Evolutionary conservation across 2,113 vertebrate genomes (phyloP).

Genomic region (Xiphophorus maculatus): DNA sequence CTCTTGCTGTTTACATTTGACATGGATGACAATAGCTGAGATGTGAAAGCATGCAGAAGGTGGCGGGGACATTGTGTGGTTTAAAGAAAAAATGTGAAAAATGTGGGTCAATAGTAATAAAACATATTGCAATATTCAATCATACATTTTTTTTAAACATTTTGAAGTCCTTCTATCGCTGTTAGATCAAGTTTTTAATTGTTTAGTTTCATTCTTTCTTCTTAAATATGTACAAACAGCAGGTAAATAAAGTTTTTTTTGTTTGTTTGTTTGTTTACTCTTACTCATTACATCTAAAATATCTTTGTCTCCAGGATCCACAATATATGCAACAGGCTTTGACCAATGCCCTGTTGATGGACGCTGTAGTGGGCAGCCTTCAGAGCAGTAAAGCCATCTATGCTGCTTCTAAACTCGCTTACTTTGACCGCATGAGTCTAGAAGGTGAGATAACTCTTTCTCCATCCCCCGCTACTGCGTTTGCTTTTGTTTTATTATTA

Average conservation of each 20-base stretch:
- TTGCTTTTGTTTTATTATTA: not conserved
- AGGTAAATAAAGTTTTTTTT: not conserved
- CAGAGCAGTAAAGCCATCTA: conserved; percentile 88
- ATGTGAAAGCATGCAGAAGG: no score
- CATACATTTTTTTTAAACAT: no score
- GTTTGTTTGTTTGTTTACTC: not conserved
- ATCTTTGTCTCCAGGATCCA: conserved; percentile 84
- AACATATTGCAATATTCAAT: no score
- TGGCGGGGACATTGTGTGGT: no score
- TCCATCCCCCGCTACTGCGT: not conserved
- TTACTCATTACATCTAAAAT: not conserved
- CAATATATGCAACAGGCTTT: conserved; percentile 95
- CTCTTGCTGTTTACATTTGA: no score
- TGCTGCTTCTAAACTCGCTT: conserved; percentile 91
- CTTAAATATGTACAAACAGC: not conserved
- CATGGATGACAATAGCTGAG: no score
- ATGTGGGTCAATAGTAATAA: no score
- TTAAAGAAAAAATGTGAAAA: no score
- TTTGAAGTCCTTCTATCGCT: no score
- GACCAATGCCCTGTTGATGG: conserved; percentile 94
- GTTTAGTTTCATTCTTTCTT: no score
- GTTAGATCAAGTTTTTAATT: no score
- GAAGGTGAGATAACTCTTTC: conserved; percentile 78
- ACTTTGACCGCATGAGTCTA: conserved; percentile 89
- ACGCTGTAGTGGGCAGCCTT: conserved; percentile 92